A percentile compares a stretch with the other conserved stretches of the same genome.
Conservation (phyloP, 2,797 vertebrate species). For the Lagorchestes hirsutus region DNA sequence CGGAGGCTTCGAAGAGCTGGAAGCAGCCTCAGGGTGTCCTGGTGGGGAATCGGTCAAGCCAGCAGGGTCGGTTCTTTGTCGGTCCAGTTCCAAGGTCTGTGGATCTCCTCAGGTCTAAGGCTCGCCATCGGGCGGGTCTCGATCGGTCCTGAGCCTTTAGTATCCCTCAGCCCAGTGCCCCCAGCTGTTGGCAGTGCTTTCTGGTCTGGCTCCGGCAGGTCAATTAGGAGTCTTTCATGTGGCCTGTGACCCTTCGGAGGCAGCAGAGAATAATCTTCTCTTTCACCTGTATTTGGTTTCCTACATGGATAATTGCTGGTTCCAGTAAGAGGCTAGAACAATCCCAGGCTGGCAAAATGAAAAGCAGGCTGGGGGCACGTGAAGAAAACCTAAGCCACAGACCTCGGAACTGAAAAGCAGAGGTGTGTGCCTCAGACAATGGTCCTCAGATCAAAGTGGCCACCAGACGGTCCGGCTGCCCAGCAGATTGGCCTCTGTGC, state of each 20-base stretch:
- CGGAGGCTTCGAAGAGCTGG: background rate
- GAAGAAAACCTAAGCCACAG: background rate
- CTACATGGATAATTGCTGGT: conserved; percentile 82
- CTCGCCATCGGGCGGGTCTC: background rate
- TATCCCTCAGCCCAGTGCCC: background rate
- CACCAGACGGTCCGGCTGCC: conserved; percentile 67
- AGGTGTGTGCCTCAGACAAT: conserved; percentile 78
- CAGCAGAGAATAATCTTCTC: conserved; percentile 68
- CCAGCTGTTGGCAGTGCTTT: conserved; percentile 39
- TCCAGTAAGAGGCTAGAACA: conserved; percentile 78
- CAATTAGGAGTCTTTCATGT: conserved; percentile 72
- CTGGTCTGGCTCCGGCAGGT: background rate
- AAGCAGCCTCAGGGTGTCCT: background rate
- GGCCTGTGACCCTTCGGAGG: conserved; percentile 60
- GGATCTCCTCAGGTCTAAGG: rapidly evolving
- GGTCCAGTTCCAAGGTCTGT: too few species aligned
- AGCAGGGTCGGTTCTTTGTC: background rate
- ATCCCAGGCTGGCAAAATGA: conserved; percentile 67
- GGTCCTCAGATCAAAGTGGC: conserved; percentile 84
- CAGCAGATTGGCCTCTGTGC: conserved; percentile 76
- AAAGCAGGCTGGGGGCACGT: background rate
- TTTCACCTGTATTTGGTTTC: conserved; percentile 82
- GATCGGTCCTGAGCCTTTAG: too few species aligned
- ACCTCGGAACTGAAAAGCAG: conserved; percentile 72
- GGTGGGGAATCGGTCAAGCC: background rate